Evolutionary conservation across 1,140 invertebrate genomes (phyloP), one percentile per base, ranked within the genome.

Genomic region (Tribolium madens): DNA sequence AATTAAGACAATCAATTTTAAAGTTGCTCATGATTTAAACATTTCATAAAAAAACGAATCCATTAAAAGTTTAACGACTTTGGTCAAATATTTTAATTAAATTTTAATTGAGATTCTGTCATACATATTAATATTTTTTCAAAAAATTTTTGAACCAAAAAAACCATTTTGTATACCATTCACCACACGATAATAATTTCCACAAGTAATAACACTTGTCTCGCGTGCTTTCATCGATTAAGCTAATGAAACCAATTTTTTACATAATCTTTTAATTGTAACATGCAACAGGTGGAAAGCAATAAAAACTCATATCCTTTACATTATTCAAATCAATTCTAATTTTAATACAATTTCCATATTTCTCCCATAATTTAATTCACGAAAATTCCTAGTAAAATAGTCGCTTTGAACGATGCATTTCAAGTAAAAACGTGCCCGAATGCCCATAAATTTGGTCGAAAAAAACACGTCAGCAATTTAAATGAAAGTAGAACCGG

Each of bases 401-500:
- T 7, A 15, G 6, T 14, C 48, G 15, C 6, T 7, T 52, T 46
- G 42, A n/a, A n/a, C n/a, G 12, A 13, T 14, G 46, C 13, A 47
- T 57, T 57, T 21, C 17, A 57, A 57, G 52, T 9, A 7, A 57
- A 57, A 57, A 57, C 18, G 18, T 57, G 18, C 21, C 52, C n/a
- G 18, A 57, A 57, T 57, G 18, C 1, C 1, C 18, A 17, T 57
- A 18, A 18, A 17, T 57, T 57, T 57, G 7, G 3, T 17, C 50
- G 12, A 52, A 12, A 57, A 57, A 57, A 57, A 57, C 52, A 57
- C 17, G 17, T 17, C 52, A 18, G 57, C 33, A 64, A 9, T 60
- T 64, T 64, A 64, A 33, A 64, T 64, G 57, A 64, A 64, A 64
- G 57, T 64, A 33, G 57, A 64, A 31, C 57, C 18, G 52, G 57